A percentile compares a stretch with the other conserved stretches of the same genome.
Evolutionary conservation across 2,113 vertebrate species (phyloP).

Genomic region (Scortum barcoo): DNA sequence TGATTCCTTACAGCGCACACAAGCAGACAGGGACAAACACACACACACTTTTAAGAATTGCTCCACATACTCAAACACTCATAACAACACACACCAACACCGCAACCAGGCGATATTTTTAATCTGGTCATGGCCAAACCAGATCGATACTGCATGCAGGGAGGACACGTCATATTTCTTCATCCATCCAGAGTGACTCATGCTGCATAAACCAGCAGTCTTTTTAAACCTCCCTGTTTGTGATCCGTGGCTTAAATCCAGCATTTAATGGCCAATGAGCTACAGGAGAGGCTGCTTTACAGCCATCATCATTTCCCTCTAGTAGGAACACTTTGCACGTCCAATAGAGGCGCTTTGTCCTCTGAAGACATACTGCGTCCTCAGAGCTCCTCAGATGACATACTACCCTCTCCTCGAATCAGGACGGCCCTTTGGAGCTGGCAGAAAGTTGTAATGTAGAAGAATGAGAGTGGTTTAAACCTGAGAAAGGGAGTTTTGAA

Average conservation of each 20-base stretch:
- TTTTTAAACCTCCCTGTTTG: conserved; percentile 39
- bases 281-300: conserved; percentile 43
- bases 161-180: conserved; percentile 22
- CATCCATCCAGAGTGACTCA: conserved; percentile 37
- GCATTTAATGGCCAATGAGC: conserved; percentile 36
- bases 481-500: background rate
- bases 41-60: background rate
- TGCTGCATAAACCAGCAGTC: conserved; percentile 18
- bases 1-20: background rate
- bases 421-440: background rate
- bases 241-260: conserved; percentile 52
- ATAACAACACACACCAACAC: conserved; percentile 5
- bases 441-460: background rate
- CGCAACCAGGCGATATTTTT: conserved; percentile 34
- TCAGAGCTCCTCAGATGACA: conserved; percentile 19
- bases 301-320: conserved; percentile 42
- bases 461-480: background rate
- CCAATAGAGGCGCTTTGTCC: background rate
- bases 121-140: conserved; percentile 37
- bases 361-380: background rate
- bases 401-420: background rate
- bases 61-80: background rate
- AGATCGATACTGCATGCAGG: conserved; percentile 42
- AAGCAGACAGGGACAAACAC: background rate
- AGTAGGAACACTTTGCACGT: conserved; percentile 37